Percentiles rank a stretch among this genome's conserved stretches.
Evolutionary conservation across 2,888 invertebrate genomes (phyloP).

Genomic region (Drosophila pegasa): DNA sequence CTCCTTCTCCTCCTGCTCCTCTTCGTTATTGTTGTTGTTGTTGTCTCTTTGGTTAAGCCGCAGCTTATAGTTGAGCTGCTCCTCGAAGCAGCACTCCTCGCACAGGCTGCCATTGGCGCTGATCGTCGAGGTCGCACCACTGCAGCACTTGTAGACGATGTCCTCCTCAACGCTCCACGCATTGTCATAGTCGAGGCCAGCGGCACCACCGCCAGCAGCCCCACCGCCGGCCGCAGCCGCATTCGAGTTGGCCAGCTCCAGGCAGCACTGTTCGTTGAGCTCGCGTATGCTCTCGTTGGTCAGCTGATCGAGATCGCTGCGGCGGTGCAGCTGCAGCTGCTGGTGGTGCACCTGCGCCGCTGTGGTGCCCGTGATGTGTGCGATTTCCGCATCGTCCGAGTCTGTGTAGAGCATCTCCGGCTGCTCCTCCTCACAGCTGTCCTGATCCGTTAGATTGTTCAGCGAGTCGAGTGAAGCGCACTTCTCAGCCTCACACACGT

Average conservation of each 20-base stretch:
- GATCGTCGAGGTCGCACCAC: conserved; percentile 32
- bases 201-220: conserved; percentile 30
- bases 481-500: conserved; percentile 23
- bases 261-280: conserved; percentile 83
- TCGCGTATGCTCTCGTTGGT: conserved; percentile 82
- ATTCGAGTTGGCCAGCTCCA: conserved; percentile 70
- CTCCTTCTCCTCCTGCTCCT: conserved; percentile 33
- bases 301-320: conserved; percentile 83
- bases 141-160: conserved; percentile 73
- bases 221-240: conserved; percentile 13
- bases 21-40: conserved; percentile 46
- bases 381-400: conserved; percentile 89
- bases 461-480: conserved; percentile 88
- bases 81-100: conserved; percentile 67
- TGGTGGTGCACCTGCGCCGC: conserved; percentile 82
- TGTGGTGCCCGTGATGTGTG: conserved; percentile 84
- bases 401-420: conserved; percentile 86
- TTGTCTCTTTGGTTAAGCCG: conserved; percentile 62
- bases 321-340: conserved; percentile 44
- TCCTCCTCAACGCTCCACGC: conserved; percentile 83
- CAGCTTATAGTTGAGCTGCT: conserved; percentile 64
- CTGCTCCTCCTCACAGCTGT: conserved; percentile 87
- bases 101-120: conserved; percentile 46
- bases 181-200: conserved; percentile 75
- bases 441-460: conserved; percentile 89